These are phyloP conservation scores for Drosophila yooni DNA, from an alignment of 2,888 invertebrate genomes.

Conservation along the genomic window DNA sequence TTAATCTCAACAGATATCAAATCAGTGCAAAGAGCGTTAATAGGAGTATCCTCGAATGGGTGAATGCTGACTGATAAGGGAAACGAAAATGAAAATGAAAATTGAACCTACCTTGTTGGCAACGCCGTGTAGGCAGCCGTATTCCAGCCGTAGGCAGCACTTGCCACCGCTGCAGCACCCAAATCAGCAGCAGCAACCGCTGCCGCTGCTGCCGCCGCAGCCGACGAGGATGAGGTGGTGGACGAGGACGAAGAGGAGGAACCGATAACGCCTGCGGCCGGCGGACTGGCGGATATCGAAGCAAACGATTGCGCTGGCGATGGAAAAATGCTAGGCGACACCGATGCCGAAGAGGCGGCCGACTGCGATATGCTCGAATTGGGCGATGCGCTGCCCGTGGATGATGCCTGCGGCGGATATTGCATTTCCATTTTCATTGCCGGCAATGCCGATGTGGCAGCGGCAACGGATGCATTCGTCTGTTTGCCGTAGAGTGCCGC, in stretches of 20 bases:
- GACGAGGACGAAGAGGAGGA: constrained; percentile 24
- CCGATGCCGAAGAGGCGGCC: constrained; percentile 83
- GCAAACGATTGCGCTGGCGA: constrained; percentile 83
- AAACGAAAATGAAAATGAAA: not conserved
- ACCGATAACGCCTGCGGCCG: constrained; percentile 59
- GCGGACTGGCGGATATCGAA: constrained; percentile 80
- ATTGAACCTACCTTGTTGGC: constrained; percentile 79
- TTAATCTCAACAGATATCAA: not conserved
- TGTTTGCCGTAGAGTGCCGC: constrained; percentile 46
- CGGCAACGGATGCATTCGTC: constrained; percentile 32
- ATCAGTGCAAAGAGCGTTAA: not conserved
- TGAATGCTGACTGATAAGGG: not conserved
- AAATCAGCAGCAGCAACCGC: constrained; percentile 71
- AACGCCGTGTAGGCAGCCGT: constrained; percentile 76
- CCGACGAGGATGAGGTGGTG: constrained; percentile 38
- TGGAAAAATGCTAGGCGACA: constrained; percentile 84
- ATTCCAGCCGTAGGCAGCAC: constrained; percentile 82
- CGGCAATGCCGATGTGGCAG: constrained; percentile 44
- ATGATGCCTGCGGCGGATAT: constrained; percentile 85
- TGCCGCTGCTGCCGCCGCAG: constrained; percentile 71
- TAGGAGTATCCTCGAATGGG: not conserved
- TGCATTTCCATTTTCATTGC: constrained; percentile 82
- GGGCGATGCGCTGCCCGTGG: constrained; percentile 84
- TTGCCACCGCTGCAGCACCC: constrained; percentile 78
- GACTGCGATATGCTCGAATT: constrained; percentile 83